These are phyloP conservation scores for Bimastos eiseni DNA, from an alignment of 2,888 invertebrate genomes.

Conservation along the genomic window DNA sequence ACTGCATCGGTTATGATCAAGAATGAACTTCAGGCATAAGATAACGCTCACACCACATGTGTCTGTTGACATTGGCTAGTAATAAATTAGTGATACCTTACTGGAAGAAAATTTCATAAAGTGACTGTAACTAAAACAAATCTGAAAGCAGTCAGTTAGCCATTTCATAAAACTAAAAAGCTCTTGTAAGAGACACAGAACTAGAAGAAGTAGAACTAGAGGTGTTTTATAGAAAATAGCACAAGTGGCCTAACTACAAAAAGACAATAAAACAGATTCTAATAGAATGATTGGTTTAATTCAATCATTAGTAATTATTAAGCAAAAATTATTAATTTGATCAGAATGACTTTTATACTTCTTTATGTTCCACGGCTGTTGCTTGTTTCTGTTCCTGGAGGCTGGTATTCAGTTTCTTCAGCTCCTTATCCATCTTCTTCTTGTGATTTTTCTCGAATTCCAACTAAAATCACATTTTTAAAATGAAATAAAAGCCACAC, in stretches of 20 bases:
- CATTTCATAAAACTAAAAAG: too few relatives aligned
- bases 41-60: too few relatives aligned
- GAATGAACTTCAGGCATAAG: too few relatives aligned
- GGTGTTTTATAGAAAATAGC: background rate
- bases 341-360: background rate
- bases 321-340: background rate
- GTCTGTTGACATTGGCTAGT: too few relatives aligned
- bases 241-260: background rate
- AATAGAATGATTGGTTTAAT: background rate
- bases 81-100: too few relatives aligned
- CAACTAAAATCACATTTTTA: constrained; percentile 49
- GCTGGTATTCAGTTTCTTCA: constrained; percentile 54
- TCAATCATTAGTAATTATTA: background rate
- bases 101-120: too few relatives aligned
- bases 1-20: too few relatives aligned
- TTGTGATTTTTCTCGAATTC: constrained; percentile 59
- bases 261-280: background rate
- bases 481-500: background rate
- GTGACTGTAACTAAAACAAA: too few relatives aligned
- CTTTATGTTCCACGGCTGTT: constrained; percentile 57
- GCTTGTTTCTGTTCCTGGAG: constrained; percentile 56
- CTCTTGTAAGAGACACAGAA: too few relatives aligned
- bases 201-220: background rate
- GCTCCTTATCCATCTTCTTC: constrained; percentile 59
- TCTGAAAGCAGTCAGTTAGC: too few relatives aligned